Evolutionary conservation across 2,888 invertebrate genomes (phyloP), one percentile per base, ranked within the genome.

Genomic region (Rhaphigaster nebulosa): DNA sequence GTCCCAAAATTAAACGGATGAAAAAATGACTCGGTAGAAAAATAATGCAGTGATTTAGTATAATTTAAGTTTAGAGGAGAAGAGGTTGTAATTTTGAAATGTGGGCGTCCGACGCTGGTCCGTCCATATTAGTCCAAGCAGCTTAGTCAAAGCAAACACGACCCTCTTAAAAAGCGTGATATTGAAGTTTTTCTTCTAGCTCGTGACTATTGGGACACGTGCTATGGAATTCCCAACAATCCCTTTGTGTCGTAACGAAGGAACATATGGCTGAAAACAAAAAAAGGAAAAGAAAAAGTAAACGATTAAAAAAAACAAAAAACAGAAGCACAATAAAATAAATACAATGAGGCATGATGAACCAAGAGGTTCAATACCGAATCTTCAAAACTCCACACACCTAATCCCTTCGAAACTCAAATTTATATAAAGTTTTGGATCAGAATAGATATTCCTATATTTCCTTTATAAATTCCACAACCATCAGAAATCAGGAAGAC

Each of bases 81-180:
- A 76, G 38, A 38, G 38, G 20, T 0, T 20, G 34, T 70, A 70
- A 70, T 70, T 70, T 76, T 3, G 84, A n/a, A 45, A 41, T 18
- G 84, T 84, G n/a, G 45, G 84, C n/a, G 84, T 26, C 41, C 26
- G 80, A 41, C 2, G n/a, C 8, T 20, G 20, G 8, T 3, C 10
- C 18, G 6, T 0, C 45, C 84, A n/a, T 50, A 84, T 84, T 84
- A 84, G 84, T 41, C 84, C 10, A 50, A 84, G 12, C 1, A 26
- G 84, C 45, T 84, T 84, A 26, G 45, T 45, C 84, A 45, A n/a
- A n/a, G 26, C 45, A 84, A 84, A 84, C 84, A 84, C 15, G 41
- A 5, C n/a, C 45, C 84, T 41, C 41, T 84, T 84, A 84, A 84
- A 84, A 84, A 84, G 13, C 45, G n/a, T 84, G 84, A 84, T 45